Evolutionary conservation across 1,140 invertebrate genomes (phyloP), one percentile per base, ranked within the genome.

Genomic region (Pissodes strobi): DNA sequence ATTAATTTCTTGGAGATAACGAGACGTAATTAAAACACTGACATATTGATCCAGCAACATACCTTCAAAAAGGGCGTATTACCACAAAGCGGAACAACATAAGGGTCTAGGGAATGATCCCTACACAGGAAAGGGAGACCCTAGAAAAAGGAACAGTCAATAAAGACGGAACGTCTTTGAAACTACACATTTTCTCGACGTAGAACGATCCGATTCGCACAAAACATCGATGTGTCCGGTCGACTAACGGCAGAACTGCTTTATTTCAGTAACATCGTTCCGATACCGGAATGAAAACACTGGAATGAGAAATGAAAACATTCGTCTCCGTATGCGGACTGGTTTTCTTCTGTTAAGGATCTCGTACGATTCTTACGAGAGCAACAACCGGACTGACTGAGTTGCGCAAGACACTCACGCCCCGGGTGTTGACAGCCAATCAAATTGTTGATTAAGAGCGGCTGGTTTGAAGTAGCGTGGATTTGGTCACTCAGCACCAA

Each of bases 331-430:
- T 34, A 34, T 22, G 18, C n/a, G n/a, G 45, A 48, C 17, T 56
- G 52, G 52, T 56, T 56, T 56, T 13, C 34, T 56, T 52, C 13
- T 52, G 5, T 25, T 13, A 23, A 39, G 52, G 52, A 56, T 9
- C 6, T n/a, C 30, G 30, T 6, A 34, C 30, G 6, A 6, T 22
- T 37, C 17, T 5, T 9, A 41, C 34, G 52, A 56, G 52, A 56
- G 22, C 52, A 56, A 56, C 52, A 56, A 56, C 52, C 52, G 52
- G 19, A 56, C 34, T 56, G 8, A 13, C 9, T 18, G 38, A 34
- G 34, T 39, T 41, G 52, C 52, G 52, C 52, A 56, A n/a, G 52
- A 39, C 52, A 13, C 23, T 25, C 52, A 56, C 52, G 37, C 52
- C 52, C 52, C 25, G 46, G 22, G 18, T 37, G 30, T 30, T 9